Percentiles rank a stretch among this genome's conserved stretches.
These are phyloP conservation scores for Sphaeramia orbicularis DNA, from an alignment of 2,797 vertebrate species.

Conservation along the genomic window DNA sequence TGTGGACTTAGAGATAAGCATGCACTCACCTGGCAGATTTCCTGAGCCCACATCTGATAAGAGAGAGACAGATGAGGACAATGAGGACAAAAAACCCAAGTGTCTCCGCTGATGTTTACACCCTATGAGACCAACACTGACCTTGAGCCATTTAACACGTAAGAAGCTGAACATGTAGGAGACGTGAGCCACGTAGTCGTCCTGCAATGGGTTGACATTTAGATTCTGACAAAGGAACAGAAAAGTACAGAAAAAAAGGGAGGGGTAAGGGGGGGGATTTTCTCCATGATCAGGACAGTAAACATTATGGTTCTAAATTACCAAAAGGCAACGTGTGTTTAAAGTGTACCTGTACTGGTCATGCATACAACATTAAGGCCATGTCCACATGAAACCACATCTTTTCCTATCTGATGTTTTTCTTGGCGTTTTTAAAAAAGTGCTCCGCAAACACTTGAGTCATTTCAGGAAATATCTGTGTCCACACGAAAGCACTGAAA, in stretches of 20 bases:
- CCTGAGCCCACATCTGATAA: slow-evolving; percentile 95
- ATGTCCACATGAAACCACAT: too few relatives aligned
- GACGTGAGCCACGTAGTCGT: slow-evolving; percentile 93
- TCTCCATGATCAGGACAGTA: neutral
- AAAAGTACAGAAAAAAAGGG: slow-evolving; percentile 4
- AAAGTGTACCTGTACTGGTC: too few relatives aligned
- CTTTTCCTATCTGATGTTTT: too few relatives aligned
- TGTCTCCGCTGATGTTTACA: neutral
- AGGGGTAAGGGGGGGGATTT: neutral
- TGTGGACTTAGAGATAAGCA: slow-evolving; percentile 3
- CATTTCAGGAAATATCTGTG: too few relatives aligned
- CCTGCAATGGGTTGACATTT: slow-evolving; percentile 89
- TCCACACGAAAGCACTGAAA: too few relatives aligned
- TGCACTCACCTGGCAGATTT: slow-evolving; percentile 93
- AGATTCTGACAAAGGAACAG: slow-evolving; percentile 84
- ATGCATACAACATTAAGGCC: too few relatives aligned
- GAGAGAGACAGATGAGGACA: slow-evolving; percentile 51
- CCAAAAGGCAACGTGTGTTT: neutral
- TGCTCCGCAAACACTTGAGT: too few relatives aligned
- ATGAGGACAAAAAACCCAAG: neutral
- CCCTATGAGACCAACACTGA: slow-evolving; percentile 77
- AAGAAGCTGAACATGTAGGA: slow-evolving; percentile 98
- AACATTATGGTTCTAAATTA: neutral
- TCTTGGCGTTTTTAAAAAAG: too few relatives aligned
- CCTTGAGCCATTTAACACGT: slow-evolving; percentile 99